phyloP scores from a whole-genome alignment of 1,140 invertebrate genomes.

The Diachasmimorpha longicaudata region DNA sequence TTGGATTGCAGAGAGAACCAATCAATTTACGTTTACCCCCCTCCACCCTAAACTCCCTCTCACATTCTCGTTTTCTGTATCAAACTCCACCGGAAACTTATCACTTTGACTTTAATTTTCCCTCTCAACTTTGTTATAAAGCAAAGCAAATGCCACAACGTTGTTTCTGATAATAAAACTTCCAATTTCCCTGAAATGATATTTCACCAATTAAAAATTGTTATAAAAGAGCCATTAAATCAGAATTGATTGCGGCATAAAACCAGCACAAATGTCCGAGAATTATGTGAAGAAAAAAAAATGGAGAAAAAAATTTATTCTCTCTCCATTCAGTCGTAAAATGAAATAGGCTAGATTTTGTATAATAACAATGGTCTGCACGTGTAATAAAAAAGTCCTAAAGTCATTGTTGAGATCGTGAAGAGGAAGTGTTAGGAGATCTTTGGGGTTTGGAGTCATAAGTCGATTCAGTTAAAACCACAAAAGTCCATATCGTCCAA shows the following conservation, averaged over 20 bases:
- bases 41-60: neutral
- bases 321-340: too few species aligned
- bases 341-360: neutral
- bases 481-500: neutral
- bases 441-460: neutral
- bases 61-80: neutral
- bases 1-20: neutral
- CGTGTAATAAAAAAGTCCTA: neutral
- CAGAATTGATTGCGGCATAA: too few species aligned
- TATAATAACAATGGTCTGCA: neutral
- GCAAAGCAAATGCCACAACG: neutral
- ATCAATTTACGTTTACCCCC: neutral
- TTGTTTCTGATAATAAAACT: neutral
- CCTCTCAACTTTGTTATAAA: neutral
- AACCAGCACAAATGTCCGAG: too few species aligned
- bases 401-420: neutral
- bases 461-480: conserved; percentile 1
- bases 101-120: neutral
- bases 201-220: neutral
- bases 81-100: neutral
- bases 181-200: neutral
- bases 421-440: neutral
- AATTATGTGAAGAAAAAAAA: too few species aligned
- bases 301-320: too few species aligned
- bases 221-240: too few species aligned